Conservation (phyloP, 2,113 vertebrate genomes). For the Calonectris borealis region DNA sequence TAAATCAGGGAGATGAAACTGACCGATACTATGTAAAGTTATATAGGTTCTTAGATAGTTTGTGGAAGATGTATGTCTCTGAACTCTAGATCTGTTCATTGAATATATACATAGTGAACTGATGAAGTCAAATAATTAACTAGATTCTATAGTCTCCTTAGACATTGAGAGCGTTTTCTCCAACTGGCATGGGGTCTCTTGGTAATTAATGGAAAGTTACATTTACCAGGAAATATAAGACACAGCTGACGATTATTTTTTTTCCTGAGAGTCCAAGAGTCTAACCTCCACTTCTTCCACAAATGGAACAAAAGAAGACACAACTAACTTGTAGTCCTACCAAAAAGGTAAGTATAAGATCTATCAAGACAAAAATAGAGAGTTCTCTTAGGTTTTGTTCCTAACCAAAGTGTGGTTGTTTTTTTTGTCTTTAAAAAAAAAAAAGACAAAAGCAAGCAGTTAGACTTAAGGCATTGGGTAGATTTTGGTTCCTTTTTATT, state of each 20-base stretch:
- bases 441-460: neutral
- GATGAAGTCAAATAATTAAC: neutral
- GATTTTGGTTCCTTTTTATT: neutral
- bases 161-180: neutral
- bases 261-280: neutral
- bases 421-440: neutral
- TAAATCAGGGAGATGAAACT: neutral
- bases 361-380: neutral
- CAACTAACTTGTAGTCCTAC: neutral
- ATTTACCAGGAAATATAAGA: neutral
- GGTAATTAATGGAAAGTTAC: neutral
- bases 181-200: neutral
- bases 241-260: neutral
- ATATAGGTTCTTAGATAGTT: neutral
- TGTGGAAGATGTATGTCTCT: neutral
- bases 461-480: neutral
- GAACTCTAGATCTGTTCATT: neutral
- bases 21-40: neutral
- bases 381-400: neutral
- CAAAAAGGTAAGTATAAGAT: neutral
- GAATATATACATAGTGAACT: neutral
- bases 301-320: neutral
- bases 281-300: neutral
- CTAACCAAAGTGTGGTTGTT: neutral
- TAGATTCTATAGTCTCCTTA: neutral